Conservation (phyloP, 2,113 vertebrate species). For the Pseudorectes ferrugineus region DNA sequence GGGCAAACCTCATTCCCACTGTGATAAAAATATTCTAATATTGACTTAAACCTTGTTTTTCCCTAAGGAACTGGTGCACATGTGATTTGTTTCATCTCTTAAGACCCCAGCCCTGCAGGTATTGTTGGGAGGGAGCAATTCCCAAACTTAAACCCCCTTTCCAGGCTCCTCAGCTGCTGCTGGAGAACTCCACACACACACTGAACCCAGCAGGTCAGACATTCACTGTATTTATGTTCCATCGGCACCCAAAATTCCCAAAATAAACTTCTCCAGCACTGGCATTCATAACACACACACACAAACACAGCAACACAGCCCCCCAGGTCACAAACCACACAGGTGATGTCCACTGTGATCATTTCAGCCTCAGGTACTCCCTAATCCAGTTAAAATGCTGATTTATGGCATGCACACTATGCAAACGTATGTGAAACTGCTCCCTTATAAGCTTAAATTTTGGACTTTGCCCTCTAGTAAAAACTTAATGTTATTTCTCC, state of each 20-base stretch:
- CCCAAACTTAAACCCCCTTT: background rate
- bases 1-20: background rate
- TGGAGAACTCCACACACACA: background rate
- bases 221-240: background rate
- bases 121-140: background rate
- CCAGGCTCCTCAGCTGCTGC: background rate
- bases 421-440: background rate
- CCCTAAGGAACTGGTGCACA: background rate
- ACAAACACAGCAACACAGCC: background rate
- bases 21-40: background rate
- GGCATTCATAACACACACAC: background rate
- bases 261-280: background rate
- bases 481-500: conserved; percentile 49
- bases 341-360: background rate
- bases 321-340: background rate
- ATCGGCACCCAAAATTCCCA: background rate
- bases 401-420: conserved; percentile 45
- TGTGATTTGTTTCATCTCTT: background rate
- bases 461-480: conserved; percentile 34
- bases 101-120: background rate
- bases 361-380: background rate
- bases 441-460: background rate
- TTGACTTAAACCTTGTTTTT: background rate
- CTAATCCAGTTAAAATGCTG: conserved; percentile 15
- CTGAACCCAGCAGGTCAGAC: background rate